Conservation (phyloP, 2,888 invertebrate genomes). For the Oxytorus armatus region DNA sequence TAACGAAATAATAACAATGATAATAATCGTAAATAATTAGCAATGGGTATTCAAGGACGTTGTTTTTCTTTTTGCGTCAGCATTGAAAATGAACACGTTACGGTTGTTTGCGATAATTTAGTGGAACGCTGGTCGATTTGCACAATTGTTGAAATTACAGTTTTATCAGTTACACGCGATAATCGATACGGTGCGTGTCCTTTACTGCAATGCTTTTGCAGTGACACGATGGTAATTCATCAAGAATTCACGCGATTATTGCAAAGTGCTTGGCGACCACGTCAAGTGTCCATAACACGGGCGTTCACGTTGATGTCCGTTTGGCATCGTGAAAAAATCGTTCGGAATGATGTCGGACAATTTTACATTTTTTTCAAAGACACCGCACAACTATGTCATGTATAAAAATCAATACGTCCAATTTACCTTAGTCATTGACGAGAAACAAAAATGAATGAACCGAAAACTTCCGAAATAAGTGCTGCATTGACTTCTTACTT, state of each 20-base stretch:
- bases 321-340: too few relatives aligned
- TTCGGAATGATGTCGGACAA: not conserved
- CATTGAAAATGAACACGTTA: not conserved
- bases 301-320: conserved; percentile 1
- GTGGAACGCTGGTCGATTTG: conserved; percentile 16
- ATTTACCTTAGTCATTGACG: too few relatives aligned
- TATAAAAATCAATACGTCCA: too few relatives aligned
- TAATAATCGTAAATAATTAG: conserved; percentile 25
- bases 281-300: conserved; percentile 7
- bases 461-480: too few relatives aligned
- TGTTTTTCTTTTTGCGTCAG: not conserved
- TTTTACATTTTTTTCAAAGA: conserved; percentile 10
- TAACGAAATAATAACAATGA: conserved; percentile 22
- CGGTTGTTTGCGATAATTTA: not conserved
- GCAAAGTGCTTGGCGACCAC: conserved; percentile 23
- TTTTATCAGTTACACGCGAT: conserved; percentile 5
- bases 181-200: conserved; percentile 4
- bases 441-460: too few relatives aligned
- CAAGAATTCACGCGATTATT: conserved; percentile 46
- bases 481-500: too few relatives aligned
- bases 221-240: conserved; percentile 41
- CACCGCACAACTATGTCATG: too few relatives aligned
- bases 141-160: conserved; percentile 11
- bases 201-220: conserved; percentile 37
- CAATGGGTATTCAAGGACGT: conserved; percentile 17